A percentile compares a stretch with the other conserved stretches of the same genome.
Conservation (phyloP, 2,888 invertebrate species). For the Stictocephala bisonia region DNA sequence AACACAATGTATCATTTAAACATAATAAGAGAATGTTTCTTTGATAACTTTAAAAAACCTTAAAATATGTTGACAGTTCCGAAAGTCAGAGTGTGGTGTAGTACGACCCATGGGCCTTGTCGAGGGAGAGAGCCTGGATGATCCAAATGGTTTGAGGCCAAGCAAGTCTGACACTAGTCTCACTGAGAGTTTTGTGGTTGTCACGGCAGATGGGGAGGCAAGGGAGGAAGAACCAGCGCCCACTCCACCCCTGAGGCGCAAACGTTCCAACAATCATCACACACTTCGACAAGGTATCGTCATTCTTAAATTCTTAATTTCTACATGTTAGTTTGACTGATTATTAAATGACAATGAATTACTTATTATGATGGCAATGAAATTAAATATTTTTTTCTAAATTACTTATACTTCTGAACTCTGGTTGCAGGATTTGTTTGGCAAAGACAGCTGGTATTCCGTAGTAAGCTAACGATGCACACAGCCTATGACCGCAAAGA, state of each 20-base stretch:
- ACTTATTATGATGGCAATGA: too few relatives aligned
- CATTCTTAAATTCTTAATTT: neutral
- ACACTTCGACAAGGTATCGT: conserved; percentile 50
- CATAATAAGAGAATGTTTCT: too few relatives aligned
- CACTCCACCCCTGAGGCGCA: conserved; percentile 48
- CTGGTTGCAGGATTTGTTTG: conserved; percentile 75
- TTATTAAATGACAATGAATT: neutral
- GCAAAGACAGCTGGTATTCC: conserved; percentile 91
- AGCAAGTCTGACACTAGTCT: conserved; percentile 94
- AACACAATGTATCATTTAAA: neutral
- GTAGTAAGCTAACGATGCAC: conserved; percentile 97
- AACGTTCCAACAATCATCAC: conserved; percentile 48
- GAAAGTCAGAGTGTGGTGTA: conserved; percentile 59
- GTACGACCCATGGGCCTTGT: conserved; percentile 53
- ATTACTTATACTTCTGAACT: neutral
- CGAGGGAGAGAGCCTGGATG: conserved; percentile 48
- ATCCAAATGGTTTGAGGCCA: conserved; percentile 69
- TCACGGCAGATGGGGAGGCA: conserved; percentile 63
- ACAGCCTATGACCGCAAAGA: conserved; percentile 97
- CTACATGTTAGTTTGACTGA: conserved; percentile 50
- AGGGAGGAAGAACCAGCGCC: conserved; percentile 62
- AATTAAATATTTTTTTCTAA: neutral
- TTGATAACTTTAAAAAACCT: too few relatives aligned
- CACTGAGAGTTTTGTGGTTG: conserved; percentile 89
- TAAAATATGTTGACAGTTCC: conserved; percentile 52